Evolutionary conservation across 2,888 invertebrate species (phyloP), one percentile per base, ranked within the genome.

Genomic region (Drosophila merina): DNA sequence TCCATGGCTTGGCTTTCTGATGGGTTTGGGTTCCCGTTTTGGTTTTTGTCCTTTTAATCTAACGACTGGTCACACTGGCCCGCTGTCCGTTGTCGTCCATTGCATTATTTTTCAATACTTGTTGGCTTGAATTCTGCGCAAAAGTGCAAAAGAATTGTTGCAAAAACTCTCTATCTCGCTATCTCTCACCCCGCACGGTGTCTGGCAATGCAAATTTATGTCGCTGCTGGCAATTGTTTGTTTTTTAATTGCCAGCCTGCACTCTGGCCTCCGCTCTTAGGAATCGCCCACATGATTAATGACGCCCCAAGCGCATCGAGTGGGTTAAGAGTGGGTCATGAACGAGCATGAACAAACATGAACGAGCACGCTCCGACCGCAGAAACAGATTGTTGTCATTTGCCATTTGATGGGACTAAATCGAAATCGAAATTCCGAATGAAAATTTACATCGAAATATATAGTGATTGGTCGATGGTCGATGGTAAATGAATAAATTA

Each of bases 311-410:
- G 4, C 5, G 28, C 2, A 28, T 28, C 28, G 28, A 28, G 28
- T 28, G 28, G 28, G 28, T 28, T 5, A 28, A 28, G 28, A 28
- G 14, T 14, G 28, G 28, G 28, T 28, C 28, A 28, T 6, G 28
- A 28, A 28, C 28, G 28, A 28, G 31, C 49, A 42, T 6, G 28
- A 28, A 28, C 20, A 20, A 20, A 20, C 28, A 28, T 20, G 20
- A 20, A 20, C 28, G 28, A 28, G 31, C 49, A 42, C 28, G 28
- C 4, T 28, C 36, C 49, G 76, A 81, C 81, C 87, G 58, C 81
- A 81, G 38, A 62, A 82, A 72, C 79, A 72, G 82, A 82, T 82
- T 85, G 87, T 82, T 82, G 87, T 82, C 87, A 87, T 82, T 82
- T 76, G 77, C 52, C 80, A 73, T 70, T 79, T 86, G 80, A 83